Evolutionary conservation across 2,113 vertebrate genomes (phyloP), one percentile per base, ranked within the genome.

Genomic region (Callipepla squamata): DNA sequence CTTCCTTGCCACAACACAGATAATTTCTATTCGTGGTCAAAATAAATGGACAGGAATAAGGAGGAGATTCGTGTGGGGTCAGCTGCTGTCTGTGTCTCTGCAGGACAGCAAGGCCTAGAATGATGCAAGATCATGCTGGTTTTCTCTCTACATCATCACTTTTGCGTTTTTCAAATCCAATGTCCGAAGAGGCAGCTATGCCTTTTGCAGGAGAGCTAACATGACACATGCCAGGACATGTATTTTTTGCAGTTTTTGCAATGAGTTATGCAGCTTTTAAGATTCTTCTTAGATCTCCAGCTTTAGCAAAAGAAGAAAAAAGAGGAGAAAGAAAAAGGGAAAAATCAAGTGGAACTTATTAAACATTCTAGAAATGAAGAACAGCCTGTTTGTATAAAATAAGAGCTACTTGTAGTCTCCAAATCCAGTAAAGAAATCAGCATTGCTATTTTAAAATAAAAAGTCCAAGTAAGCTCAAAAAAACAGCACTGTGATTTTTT

Each of bases 121-220:
- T 3, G 44, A 8, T 0, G 44, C 69, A 88, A 53, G 10, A 2
- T 8, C 0, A 1, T 19, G 50, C 5, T 76, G 28, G 0, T 58
- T 81, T 45, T 38, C 53, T 15, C 19, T 70, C 23, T n/a, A 3
- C 1, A 0, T 18, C 11, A 26, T 18, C 11, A 18, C 19, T 34
- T 69, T 36, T 67, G 76, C 2, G 1, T 18, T 50, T 68, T 75
- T 57, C 45, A 17, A 5, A 10, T 25, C 63, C 68, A 62, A 22
- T 26, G 42, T 45, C 53, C 4, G 0, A 62, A 65, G 70, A 69
- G 51, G 36, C 65, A 90, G 80, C 61, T 7, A 4, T 36, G 38
- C 28, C 36, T 86, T 58, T 32, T 59, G 50, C 0, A 9, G 51
- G 26, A 53, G 11, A 66, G 2, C 18, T 28, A 22, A 38, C 5